Evolutionary conservation across 1,140 invertebrate genomes (phyloP).

Genomic region (Chironomus tepperi): DNA sequence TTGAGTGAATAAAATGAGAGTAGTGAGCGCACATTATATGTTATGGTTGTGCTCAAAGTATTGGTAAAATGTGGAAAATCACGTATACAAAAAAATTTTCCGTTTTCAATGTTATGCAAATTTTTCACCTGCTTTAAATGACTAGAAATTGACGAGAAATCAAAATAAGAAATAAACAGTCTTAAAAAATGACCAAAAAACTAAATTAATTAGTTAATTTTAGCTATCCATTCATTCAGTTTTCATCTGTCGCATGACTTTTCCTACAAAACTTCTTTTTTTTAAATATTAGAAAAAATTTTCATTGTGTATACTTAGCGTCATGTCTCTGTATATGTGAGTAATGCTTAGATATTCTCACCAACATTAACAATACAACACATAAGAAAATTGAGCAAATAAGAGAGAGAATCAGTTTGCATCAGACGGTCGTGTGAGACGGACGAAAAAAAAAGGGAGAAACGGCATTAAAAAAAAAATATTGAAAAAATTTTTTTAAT

Average conservation of each 20-base stretch:
- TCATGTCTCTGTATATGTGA: background rate
- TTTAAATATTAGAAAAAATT: slow-evolving; percentile 2
- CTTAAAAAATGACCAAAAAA: background rate
- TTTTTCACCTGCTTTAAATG: background rate
- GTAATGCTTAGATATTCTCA: background rate
- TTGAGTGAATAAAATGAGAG: background rate
- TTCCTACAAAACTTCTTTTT: background rate
- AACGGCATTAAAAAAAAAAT: background rate
- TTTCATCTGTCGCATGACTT: no score
- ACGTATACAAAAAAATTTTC: background rate
- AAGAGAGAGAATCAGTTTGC: slow-evolving; percentile 16
- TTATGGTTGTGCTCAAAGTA: background rate
- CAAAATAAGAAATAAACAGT: background rate
- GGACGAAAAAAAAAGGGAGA: slow-evolving; percentile 6
- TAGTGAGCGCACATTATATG: background rate
- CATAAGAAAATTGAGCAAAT: background rate
- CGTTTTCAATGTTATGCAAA: background rate
- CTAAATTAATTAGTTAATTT: background rate
- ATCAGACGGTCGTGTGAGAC: slow-evolving; percentile 10
- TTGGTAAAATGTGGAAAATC: slow-evolving; percentile 20
- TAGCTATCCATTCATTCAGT: no score
- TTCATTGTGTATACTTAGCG: background rate
- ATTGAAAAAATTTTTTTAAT: background rate
- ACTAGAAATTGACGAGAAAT: background rate
- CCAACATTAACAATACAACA: background rate